Base-by-base conservation (phyloP, 2,797 vertebrate species). In the Pteronotus mesoamericanus region DNA sequence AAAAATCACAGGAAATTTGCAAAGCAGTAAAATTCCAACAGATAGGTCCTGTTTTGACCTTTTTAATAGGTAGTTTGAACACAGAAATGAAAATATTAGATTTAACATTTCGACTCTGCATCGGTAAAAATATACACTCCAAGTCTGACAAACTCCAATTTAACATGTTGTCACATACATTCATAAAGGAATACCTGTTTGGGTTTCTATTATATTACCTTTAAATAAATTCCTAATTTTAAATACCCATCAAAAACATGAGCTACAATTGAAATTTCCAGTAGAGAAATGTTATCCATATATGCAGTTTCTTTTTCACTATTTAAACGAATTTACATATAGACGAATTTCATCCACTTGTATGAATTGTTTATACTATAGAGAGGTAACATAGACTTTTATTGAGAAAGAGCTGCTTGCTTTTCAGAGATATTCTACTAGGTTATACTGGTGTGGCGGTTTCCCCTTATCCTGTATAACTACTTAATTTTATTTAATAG, bases 21-120 rank as follows among this genome's bases (percentile, higher is more conserved):
- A 74, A 79, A 95, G 37, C 48, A 83, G 3, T 14, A 46, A 6
- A 86, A 2, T 1, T 74, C 37, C 0, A 96, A 82, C 57, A 94
- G 84, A 85, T 19, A 93, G 24, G 19, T 78, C 84, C 2, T 95
- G 16, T 89, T 94, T 94, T 94, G 24, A 6, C 80, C 74, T 96
- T 96, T 24, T 15, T 48, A 96, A 96, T 21, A 92, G 7, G 4
- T 5, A 84, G 9, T 88, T 75, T 69, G 34, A 59, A 57, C 26
- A 87, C 4, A 94, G 6, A 72, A 95, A 44, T 91, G 61, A 51
- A 96, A 48, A 21, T 74, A 18, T 83, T 48, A 89, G 37, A 8
- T 78, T 94, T 71, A 95, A 72, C 1, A 85, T 91, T 93, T 86
- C 42, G 90, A 10, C 0, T 16, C 4, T 37, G 71, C 55, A 7